Percentiles rank a stretch among this genome's conserved stretches.
phyloP scores from a whole-genome alignment of 2,113 vertebrate genomes.

The Syrmaticus mikado region DNA sequence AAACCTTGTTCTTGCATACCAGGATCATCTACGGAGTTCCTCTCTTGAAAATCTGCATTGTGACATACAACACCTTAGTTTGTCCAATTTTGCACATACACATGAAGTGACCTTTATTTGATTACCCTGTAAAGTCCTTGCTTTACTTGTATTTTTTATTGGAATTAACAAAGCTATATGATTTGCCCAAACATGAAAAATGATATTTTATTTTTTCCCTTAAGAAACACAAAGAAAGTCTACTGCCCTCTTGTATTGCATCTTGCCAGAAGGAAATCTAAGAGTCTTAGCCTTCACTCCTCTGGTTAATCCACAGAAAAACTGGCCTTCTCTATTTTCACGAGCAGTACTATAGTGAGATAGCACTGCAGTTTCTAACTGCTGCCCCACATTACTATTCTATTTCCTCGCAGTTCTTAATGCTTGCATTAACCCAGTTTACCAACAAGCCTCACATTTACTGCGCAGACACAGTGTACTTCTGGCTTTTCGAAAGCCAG shows the following conservation, averaged over 20 bases:
- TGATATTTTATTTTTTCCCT: background rate
- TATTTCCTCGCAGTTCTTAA: background rate
- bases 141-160: background rate
- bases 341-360: background rate
- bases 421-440: background rate
- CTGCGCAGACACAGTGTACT: background rate
- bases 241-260: background rate
- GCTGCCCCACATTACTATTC: background rate
- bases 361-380: background rate
- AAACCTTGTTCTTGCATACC: slow-evolving; percentile 5
- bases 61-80: background rate
- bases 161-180: background rate
- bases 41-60: slow-evolving; percentile 62
- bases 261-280: background rate
- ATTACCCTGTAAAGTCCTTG: background rate
- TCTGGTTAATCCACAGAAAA: background rate
- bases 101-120: background rate
- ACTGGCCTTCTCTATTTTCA: background rate
- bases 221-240: background rate
- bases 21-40: background rate
- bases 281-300: background rate
- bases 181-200: background rate
- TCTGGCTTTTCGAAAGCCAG: background rate
- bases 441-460: background rate
- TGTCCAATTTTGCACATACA: fast-evolving